Percentiles rank a stretch among this genome's conserved stretches.
phyloP scores from a whole-genome alignment of 2,888 invertebrate genomes.

The Acanthococcus lagerstroemiae region DNA sequence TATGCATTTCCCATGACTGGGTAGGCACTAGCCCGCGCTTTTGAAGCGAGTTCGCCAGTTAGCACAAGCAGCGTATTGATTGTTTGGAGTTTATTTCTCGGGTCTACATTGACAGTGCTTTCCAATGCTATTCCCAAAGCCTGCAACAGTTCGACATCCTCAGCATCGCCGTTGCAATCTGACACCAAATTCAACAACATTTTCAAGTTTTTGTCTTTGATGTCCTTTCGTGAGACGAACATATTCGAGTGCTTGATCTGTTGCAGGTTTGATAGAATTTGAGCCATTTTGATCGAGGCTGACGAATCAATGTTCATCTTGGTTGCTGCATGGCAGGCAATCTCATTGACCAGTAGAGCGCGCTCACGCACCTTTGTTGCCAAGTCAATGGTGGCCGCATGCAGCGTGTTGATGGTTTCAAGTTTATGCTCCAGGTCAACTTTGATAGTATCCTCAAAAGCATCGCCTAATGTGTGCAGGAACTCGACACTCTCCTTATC shows the following conservation, averaged over 20 bases:
- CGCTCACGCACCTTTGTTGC: neutral
- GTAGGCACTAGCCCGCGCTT: constrained; percentile 1
- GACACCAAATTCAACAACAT: constrained; percentile 6
- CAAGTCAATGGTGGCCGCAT: neutral
- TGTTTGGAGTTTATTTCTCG: neutral
- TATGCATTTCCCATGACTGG: neutral
- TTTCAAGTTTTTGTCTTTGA: neutral
- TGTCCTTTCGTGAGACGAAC: neutral
- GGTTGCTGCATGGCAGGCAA: constrained; percentile 37
- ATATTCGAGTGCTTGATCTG: constrained; percentile 3
- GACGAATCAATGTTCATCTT: constrained; percentile 42
- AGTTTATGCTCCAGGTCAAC: neutral
- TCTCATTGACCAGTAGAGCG: constrained; percentile 40
- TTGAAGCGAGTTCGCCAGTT: neutral
- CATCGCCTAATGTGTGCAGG: neutral
- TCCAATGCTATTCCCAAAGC: constrained; percentile 10
- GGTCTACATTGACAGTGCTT: neutral
- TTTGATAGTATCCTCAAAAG: constrained; percentile 8
- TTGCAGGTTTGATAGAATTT: constrained; percentile 40
- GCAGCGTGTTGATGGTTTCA: constrained; percentile 2
- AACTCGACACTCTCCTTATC: neutral
- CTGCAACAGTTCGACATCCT: neutral
- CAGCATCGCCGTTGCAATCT: neutral
- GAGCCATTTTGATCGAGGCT: constrained; percentile 45
- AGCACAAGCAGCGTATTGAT: neutral